Evolutionary conservation across 2,797 vertebrate genomes (phyloP), one percentile per base, ranked within the genome.

Genomic region (Lacerta bilineata): DNA sequence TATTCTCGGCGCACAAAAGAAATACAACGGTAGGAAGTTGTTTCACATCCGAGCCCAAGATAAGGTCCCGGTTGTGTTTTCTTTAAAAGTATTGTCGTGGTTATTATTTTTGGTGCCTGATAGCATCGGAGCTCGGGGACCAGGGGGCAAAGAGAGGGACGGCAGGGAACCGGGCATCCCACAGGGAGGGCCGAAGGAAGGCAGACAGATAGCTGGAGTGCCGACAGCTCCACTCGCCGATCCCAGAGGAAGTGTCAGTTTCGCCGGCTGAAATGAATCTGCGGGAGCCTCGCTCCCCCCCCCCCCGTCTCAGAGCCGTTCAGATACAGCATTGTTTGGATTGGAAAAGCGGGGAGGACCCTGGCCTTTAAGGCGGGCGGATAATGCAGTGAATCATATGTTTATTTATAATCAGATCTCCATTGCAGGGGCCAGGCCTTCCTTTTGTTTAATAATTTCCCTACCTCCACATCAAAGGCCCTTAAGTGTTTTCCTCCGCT

Each of bases 31-130:
- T 96, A 97, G 95, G 96, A 97, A 96, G 97, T 97, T 97, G 97
- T 98, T 98, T 97, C 97, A 96, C 88, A 97, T 98, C 97, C 98
- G 97, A 97, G 97, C 97, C 50, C 95, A 97, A 98, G 98, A 98
- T 98, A 98, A 98, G 96, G 97, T 97, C 97, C 96, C 97, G 93
- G 88, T 95, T 96, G 97, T 98, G 61, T 64, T 64, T 64, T 64
- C 61, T 55, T 64, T 64, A 18, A 55, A 55, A 64, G 61, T 23
- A 64, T 64, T 23, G 20, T 64, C 7, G 20, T 6, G 23, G 6
- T 98, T 98, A 97, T 98, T 98, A 95, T 98, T 98, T 97, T 98
- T 98, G 96, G 96, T 94, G 96, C 96, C 95, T 96, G 97, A 98
- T 98, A 97, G 97, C 96, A 97, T 98, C 97, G 93, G 95, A 95